phyloP scores from a whole-genome alignment of 2,888 invertebrate genomes.

The Phania funesta region DNA sequence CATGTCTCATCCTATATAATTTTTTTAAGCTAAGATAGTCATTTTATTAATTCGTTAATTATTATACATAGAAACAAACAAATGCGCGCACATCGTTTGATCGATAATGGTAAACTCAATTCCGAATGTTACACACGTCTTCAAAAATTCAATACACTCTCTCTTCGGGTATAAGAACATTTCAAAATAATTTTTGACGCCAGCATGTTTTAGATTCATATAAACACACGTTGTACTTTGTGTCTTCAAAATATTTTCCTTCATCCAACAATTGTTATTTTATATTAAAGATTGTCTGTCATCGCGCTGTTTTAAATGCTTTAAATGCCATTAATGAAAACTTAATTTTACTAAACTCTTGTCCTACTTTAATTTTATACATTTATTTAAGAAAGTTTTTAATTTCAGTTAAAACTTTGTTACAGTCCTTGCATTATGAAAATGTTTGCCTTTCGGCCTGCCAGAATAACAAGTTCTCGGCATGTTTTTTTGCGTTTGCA shows the following conservation, averaged over 20 bases:
- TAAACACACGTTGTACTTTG: neutral
- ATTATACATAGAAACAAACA: too few species aligned
- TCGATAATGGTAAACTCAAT: too few species aligned
- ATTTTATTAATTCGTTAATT: too few species aligned
- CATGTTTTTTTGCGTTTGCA: neutral
- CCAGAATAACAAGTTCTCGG: neutral
- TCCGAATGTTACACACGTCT: too few species aligned
- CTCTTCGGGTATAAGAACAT: too few species aligned
- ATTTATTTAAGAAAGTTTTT: slow-evolving; percentile 50
- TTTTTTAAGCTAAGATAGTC: too few species aligned
- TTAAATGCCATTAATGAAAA: neutral
- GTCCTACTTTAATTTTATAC: slow-evolving; percentile 6
- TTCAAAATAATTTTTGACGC: too few species aligned
- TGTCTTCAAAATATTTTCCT: neutral
- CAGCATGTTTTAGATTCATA: too few species aligned
- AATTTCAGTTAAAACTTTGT: slow-evolving; percentile 64
- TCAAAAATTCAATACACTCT: too few species aligned
- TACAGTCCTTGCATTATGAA: slow-evolving; percentile 32
- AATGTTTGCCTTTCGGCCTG: neutral
- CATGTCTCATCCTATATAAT: too few species aligned
- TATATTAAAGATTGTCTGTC: neutral
- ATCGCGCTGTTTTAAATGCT: neutral
- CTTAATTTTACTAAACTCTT: slow-evolving; percentile 1
- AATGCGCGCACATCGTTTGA: too few species aligned
- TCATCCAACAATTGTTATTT: neutral